Percentiles rank a stretch among this genome's conserved stretches.
Conservation (phyloP, 2,797 vertebrate species). For the Crotalus adamanteus region DNA sequence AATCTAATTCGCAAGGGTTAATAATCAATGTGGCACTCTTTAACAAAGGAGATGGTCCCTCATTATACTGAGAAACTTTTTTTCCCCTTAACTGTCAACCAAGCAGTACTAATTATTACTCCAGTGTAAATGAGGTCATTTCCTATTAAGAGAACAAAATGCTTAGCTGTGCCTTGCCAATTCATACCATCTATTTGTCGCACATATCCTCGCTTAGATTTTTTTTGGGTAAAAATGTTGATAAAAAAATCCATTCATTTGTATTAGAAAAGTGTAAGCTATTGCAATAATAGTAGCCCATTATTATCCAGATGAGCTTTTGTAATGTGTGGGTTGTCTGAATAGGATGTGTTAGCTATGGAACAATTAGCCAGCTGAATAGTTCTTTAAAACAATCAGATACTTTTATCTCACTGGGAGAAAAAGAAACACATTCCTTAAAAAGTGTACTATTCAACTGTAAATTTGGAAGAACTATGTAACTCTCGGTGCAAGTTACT, state of each 20-base stretch:
- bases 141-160: slow-evolving; percentile 86
- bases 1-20: slow-evolving; percentile 75
- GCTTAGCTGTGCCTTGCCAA: slow-evolving; percentile 81
- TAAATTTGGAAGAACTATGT: slow-evolving; percentile 69
- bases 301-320: slow-evolving; percentile 87
- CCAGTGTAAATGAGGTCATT: slow-evolving; percentile 86
- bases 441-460: slow-evolving; percentile 74
- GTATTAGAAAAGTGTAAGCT: slow-evolving; percentile 85
- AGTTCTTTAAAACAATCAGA: slow-evolving; percentile 86
- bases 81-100: slow-evolving; percentile 81
- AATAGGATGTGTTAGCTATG: slow-evolving; percentile 89
- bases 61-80: slow-evolving; percentile 91
- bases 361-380: slow-evolving; percentile 89
- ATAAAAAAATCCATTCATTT: slow-evolving; percentile 83
- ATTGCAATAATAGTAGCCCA: slow-evolving; percentile 82
- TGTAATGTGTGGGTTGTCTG: slow-evolving; percentile 86
- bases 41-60: slow-evolving; percentile 82
- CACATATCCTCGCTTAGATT: slow-evolving; percentile 79
- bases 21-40: slow-evolving; percentile 76
- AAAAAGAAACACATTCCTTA: slow-evolving; percentile 78
- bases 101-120: slow-evolving; percentile 88
- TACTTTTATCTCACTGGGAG: slow-evolving; percentile 83
- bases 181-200: slow-evolving; percentile 84
- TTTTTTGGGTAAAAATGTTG: slow-evolving; percentile 74
- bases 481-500: slow-evolving; percentile 63